These are phyloP conservation scores for Syrphus vitripennis DNA, from an alignment of 2,888 invertebrate species.

Conservation along the genomic window DNA sequence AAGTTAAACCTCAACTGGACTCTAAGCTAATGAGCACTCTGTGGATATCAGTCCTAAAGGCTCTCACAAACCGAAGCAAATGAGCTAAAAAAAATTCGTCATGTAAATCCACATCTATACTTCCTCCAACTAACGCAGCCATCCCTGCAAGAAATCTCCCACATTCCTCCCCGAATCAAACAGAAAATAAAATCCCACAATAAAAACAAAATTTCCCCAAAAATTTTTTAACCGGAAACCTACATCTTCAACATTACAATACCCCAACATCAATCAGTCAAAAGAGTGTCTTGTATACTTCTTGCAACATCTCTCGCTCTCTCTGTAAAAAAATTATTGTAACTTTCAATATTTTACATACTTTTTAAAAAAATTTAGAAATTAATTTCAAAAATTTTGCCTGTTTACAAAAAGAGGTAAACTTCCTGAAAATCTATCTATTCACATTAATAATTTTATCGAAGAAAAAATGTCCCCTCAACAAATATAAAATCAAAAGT, in stretches of 20 bases:
- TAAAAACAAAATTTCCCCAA: slow-evolving; percentile 32
- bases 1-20: too few species aligned
- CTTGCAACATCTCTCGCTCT: slow-evolving; percentile 65
- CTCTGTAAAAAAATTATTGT: slow-evolving; percentile 53
- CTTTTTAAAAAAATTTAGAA: slow-evolving; percentile 15
- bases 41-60: too few species aligned
- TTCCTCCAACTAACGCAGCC: not conserved
- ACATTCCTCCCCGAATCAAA: not conserved
- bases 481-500: slow-evolving; percentile 16
- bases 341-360: slow-evolving; percentile 62
- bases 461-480: not conserved
- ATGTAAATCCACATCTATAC: too few species aligned
- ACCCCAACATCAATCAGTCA: slow-evolving; percentile 48
- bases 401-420: slow-evolving; percentile 61
- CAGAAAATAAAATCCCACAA: not conserved
- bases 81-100: too few species aligned
- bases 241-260: slow-evolving; percentile 41
- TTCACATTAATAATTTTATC: not conserved
- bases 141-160: not conserved
- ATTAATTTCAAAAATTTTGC: slow-evolving; percentile 30
- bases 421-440: slow-evolving; percentile 15
- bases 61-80: too few species aligned
- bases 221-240: slow-evolving; percentile 67
- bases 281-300: slow-evolving; percentile 71
- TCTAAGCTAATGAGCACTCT: too few species aligned